Base-by-base conservation (phyloP, 1,140 invertebrate species). In the Nasonia vitripennis region DNA sequence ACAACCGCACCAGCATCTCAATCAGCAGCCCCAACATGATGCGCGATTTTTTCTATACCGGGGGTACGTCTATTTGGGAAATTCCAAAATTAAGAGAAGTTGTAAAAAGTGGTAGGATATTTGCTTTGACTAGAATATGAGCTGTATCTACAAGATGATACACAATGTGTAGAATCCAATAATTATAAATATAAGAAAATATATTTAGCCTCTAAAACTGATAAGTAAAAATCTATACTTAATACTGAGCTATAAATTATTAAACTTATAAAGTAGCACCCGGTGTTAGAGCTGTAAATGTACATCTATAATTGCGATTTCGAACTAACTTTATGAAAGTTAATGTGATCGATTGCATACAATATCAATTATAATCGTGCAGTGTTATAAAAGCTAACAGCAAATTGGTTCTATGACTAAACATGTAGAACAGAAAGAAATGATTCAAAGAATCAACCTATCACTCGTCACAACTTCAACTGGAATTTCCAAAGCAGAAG, bases 401-500 rank as follows among this genome's bases (percentile, higher is more conserved):
- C 6, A n/a, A 62, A 62, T 62, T 5, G n/a, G 55, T n/a, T 62
- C 20, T 20, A 62, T 7, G 5, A 62, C 55, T 55, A 17, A 62
- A 62, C 55, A n/a, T 20, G n/a, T n/a, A 62, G 17, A 62, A n/a
- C 17, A 62, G 17, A 62, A n/a, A 62, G n/a, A 62, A n/a, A 62
- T 2, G 17, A 20, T 62, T n/a, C 3, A 62, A 62, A n/a, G 17
- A 62, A 62, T 62, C 55, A 6, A 62, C 20, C 55, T 62, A 62
- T 62, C 55, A 62, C 55, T 5, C 20, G 55, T 55, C 17, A 55
- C 51, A 62, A n/a, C 20, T 62, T 75, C 68, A 45, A 82, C 10
- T 31, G 71, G 45, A 82, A 82, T 41, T 74, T 83, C 62, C 41
- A 37, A 70, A 77, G 48, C 1, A 67, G 51, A 74, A 55, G n/a